Evolutionary conservation across 2,888 invertebrate genomes (phyloP).

Genomic region (Branchipolynoe longqiensis): DNA sequence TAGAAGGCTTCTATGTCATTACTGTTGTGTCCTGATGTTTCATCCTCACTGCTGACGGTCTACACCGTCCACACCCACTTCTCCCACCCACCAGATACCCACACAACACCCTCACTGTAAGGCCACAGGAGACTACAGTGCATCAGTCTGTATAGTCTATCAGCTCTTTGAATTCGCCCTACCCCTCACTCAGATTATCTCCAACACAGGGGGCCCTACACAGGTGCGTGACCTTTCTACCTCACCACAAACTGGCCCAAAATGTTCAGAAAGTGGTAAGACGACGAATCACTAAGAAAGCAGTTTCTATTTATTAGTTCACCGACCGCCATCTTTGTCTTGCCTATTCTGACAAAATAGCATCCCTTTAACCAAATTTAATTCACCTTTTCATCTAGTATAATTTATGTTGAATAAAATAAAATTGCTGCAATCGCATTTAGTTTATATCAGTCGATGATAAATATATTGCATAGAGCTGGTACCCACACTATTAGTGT

Average conservation of each 20-base stretch:
- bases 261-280: no score
- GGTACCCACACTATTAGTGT: no score
- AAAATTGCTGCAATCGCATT: no score
- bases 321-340: neutral
- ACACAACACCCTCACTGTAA: neutral
- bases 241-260: no score
- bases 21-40: slow-evolving; percentile 34
- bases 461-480: no score
- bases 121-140: slow-evolving; percentile 23
- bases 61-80: slow-evolving; percentile 11
- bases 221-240: no score
- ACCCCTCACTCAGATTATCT: neutral
- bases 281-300: no score
- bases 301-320: slow-evolving; percentile 3
- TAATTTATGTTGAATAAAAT: no score
- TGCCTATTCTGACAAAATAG: neutral
- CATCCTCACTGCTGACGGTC: slow-evolving; percentile 1
- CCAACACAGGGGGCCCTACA: slow-evolving; percentile 10
- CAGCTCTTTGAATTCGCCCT: slow-evolving; percentile 17
- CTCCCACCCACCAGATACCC: neutral
- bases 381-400: no score
- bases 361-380: no score
- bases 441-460: no score
- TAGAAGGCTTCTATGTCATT: slow-evolving; percentile 49
- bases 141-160: neutral